Percentiles rank a stretch among this genome's conserved stretches.
Conservation (phyloP, 2,113 vertebrate genomes). For the Cygnus buccinator region DNA sequence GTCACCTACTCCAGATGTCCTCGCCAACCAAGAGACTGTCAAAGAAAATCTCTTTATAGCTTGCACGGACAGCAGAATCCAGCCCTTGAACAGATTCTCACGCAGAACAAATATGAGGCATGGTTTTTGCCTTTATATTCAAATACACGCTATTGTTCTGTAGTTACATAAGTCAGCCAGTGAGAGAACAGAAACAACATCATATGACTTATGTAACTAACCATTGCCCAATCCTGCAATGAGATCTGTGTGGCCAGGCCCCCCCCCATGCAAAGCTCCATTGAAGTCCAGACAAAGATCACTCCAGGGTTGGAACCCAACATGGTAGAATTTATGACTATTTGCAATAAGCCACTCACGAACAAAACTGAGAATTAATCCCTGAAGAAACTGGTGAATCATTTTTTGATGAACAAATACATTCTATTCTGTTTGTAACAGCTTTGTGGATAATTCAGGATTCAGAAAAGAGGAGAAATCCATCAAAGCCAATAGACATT, state of each 20-base stretch:
- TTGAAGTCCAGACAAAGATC: slow-evolving; percentile 72
- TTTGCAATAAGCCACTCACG: slow-evolving; percentile 50
- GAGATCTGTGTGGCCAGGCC: slow-evolving; percentile 67
- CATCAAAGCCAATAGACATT: slow-evolving; percentile 64
- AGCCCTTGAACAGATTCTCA: not conserved
- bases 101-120: not conserved
- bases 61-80: not conserved
- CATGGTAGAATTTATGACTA: slow-evolving; percentile 66
- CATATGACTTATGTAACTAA: slow-evolving; percentile 71
- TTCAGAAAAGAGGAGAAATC: slow-evolving; percentile 60
- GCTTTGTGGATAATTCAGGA: slow-evolving; percentile 64
- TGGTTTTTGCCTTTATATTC: slow-evolving; percentile 60
- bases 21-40: not conserved
- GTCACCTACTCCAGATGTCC: slow-evolving; percentile 38
- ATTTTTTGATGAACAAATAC: slow-evolving; percentile 61
- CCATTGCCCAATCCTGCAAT: slow-evolving; percentile 65
- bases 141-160: slow-evolving; percentile 59
- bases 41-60: slow-evolving; percentile 27
- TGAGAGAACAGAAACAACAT: slow-evolving; percentile 58
- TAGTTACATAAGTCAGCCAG: slow-evolving; percentile 66
- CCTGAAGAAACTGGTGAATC: slow-evolving; percentile 53
- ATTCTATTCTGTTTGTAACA: slow-evolving; percentile 65
- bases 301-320: slow-evolving; percentile 55
- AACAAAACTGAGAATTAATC: slow-evolving; percentile 68
- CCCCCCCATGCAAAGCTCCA: slow-evolving; percentile 58